Conservation (phyloP, 1,140 invertebrate genomes). For the Ostrea denselamellosa region DNA sequence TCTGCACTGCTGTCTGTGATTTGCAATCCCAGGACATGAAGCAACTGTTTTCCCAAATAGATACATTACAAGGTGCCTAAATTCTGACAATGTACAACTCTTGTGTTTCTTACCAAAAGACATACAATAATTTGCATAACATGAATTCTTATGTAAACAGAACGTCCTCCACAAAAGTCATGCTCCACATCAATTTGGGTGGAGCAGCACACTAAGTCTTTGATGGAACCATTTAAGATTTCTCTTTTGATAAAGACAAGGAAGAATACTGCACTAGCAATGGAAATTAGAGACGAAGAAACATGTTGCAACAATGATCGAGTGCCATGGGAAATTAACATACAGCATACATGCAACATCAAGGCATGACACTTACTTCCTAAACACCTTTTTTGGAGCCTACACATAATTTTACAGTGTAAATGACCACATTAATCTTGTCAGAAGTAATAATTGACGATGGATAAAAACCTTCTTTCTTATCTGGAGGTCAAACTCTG, state of each 20-base stretch:
- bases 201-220: not conserved
- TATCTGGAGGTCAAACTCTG: conserved; percentile 18
- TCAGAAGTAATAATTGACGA: conserved; percentile 14
- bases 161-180: conserved; percentile 2
- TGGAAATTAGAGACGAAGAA: not conserved
- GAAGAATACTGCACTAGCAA: not conserved
- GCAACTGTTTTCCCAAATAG: too few relatives aligned
- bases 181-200: conserved; percentile 22
- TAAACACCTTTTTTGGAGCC: not conserved
- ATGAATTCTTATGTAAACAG: not conserved
- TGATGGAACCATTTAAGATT: not conserved
- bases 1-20: too few relatives aligned
- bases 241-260: not conserved
- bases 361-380: not conserved
- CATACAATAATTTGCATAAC: not conserved
- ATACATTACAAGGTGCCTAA: not conserved
- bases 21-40: too few relatives aligned
- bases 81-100: not conserved
- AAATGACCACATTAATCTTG: conserved; percentile 36
- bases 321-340: not conserved
- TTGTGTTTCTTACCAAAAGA: not conserved
- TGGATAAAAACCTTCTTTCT: not conserved
- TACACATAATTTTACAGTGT: not conserved
- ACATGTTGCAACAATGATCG: not conserved
- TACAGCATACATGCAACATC: conserved; percentile 9